Evolutionary conservation across 2,797 vertebrate species (phyloP).

Genomic region (Silurus aristotelis): DNA sequence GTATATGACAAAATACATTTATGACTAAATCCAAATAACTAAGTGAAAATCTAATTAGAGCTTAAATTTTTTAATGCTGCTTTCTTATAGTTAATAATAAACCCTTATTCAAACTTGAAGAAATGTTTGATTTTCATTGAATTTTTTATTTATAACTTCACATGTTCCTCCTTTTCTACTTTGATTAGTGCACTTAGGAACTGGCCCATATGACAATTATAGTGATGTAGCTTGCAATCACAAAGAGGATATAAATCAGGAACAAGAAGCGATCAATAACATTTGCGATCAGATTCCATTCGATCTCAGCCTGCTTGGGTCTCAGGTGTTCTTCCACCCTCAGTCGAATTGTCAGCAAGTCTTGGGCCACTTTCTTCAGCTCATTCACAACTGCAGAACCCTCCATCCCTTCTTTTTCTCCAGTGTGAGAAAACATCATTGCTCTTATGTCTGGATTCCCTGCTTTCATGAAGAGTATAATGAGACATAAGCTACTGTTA

Average conservation of each 20-base stretch:
- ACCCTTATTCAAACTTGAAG: too few relatives aligned
- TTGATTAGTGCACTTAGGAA: not conserved
- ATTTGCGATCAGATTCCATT: not conserved
- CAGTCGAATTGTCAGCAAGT: not conserved
- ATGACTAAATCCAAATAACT: too few relatives aligned
- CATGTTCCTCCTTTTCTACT: not conserved
- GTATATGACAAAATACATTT: too few relatives aligned
- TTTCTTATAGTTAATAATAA: too few relatives aligned
- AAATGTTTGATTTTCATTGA: too few relatives aligned
- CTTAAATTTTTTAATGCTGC: too few relatives aligned
- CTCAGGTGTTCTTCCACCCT: not conserved
- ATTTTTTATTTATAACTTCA: too few relatives aligned
- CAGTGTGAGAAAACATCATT: not conserved
- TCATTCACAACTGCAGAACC: not conserved
- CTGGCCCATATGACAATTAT: not conserved
- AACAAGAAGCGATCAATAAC: slow-evolving; percentile 21
- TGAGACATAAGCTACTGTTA: not conserved
- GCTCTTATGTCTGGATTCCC: not conserved
- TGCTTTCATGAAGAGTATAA: not conserved
- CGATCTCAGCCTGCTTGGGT: not conserved
- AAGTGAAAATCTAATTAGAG: too few relatives aligned
- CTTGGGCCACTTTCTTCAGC: not conserved
- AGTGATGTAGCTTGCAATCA: not conserved
- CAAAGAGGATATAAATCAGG: not conserved
- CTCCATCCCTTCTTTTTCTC: not conserved